phyloP scores from a whole-genome alignment of 2,888 invertebrate species.

The Oscheius sp. region DNA sequence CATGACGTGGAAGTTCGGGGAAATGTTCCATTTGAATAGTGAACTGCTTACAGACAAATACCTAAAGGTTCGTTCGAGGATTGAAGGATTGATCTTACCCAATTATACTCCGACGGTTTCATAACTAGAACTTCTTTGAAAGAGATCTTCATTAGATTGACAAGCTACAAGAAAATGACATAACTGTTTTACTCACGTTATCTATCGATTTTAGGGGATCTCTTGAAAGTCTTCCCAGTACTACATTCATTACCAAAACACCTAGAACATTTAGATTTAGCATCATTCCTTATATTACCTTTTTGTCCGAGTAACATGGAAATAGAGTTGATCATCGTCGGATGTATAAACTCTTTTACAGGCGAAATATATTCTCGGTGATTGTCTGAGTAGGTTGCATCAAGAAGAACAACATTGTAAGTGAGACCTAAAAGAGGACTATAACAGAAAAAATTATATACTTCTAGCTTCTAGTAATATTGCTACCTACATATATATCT shows the following conservation, averaged over 20 bases:
- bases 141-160: neutral
- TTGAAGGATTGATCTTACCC: neutral
- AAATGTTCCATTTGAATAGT: neutral
- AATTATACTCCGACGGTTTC: neutral
- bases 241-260: neutral
- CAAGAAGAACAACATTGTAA: neutral
- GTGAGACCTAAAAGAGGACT: neutral
- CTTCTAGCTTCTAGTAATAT: too few relatives aligned
- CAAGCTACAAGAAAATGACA: neutral
- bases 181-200: neutral
- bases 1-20: neutral
- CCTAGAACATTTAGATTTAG: too few relatives aligned
- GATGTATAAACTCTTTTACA: neutral
- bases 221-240: neutral
- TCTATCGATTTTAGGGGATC: neutral
- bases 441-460: too few relatives aligned
- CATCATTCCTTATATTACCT: neutral
- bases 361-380: neutral
- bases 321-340: neutral
- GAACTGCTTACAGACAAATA: conserved; percentile 6
- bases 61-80: neutral
- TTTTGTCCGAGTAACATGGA: neutral
- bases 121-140: neutral
- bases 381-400: conserved; percentile 4
- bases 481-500: too few relatives aligned